phyloP scores from a whole-genome alignment of 2,797 vertebrate species.

The Eulemur coronatus region DNA sequence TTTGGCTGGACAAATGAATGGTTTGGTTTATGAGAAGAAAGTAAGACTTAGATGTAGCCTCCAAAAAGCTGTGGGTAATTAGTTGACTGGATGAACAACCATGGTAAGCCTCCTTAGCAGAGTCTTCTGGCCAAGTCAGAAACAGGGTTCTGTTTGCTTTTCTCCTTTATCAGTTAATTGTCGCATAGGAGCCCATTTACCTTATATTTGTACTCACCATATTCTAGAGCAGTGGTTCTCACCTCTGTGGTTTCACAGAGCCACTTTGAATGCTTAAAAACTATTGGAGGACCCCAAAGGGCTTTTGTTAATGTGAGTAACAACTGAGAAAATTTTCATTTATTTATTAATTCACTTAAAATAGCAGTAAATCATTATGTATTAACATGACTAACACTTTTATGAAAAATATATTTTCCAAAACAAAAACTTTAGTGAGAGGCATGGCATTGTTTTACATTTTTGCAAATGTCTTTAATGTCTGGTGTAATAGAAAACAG shows the following conservation, averaged over 20 bases:
- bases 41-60: background rate
- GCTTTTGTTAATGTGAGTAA: background rate
- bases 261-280: background rate
- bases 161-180: background rate
- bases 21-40: background rate
- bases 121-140: background rate
- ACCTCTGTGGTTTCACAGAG: background rate
- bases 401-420: conserved; percentile 10
- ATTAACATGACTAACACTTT: background rate
- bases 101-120: background rate
- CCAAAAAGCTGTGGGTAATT: background rate
- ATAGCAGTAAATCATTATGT: background rate
- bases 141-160: background rate
- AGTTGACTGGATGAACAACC: background rate
- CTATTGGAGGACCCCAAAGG: background rate
- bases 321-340: background rate
- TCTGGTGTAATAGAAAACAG: conserved; percentile 41
- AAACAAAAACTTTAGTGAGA: background rate
- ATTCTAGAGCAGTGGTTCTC: background rate
- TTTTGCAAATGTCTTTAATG: conserved; percentile 10
- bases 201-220: background rate
- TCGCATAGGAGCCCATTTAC: background rate
- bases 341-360: conserved; percentile 12
- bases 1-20: conserved; percentile 26
- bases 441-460: background rate